Evolutionary conservation across 2,888 invertebrate genomes (phyloP).

Genomic region (Limnephilus rhombicus): DNA sequence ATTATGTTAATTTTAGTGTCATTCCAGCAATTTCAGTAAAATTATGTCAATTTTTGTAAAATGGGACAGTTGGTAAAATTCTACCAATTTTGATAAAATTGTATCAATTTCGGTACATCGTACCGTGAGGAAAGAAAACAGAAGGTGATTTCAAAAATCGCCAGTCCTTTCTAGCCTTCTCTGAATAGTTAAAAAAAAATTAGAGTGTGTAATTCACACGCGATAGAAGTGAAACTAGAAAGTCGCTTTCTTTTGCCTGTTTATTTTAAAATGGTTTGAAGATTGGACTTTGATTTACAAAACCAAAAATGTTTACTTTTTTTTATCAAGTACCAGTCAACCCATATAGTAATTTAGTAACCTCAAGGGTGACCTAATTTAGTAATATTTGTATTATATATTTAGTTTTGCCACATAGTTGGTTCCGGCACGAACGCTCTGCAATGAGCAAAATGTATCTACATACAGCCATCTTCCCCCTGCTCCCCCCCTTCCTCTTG

Average conservation of each 20-base stretch:
- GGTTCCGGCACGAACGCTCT: background rate
- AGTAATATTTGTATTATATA: background rate
- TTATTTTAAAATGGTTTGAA: too few species aligned
- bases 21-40: too few species aligned
- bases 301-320: too few species aligned
- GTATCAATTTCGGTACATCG: too few species aligned
- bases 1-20: too few species aligned
- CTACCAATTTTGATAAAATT: too few species aligned
- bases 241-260: too few species aligned
- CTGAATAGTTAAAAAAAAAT: background rate
- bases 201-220: too few species aligned
- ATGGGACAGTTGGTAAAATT: too few species aligned
- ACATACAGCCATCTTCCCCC: slow-evolving; percentile 86
- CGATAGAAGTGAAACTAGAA: too few species aligned
- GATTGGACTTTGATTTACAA: too few species aligned
- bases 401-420: background rate
- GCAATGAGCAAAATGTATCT: slow-evolving; percentile 69
- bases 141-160: background rate
- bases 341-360: background rate
- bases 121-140: background rate
- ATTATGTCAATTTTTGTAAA: too few species aligned
- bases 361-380: background rate
- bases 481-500: slow-evolving; percentile 78
- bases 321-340: background rate
- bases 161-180: background rate